phyloP scores from a whole-genome alignment of 2,888 invertebrate species.

The Drosophila algonquin region DNA sequence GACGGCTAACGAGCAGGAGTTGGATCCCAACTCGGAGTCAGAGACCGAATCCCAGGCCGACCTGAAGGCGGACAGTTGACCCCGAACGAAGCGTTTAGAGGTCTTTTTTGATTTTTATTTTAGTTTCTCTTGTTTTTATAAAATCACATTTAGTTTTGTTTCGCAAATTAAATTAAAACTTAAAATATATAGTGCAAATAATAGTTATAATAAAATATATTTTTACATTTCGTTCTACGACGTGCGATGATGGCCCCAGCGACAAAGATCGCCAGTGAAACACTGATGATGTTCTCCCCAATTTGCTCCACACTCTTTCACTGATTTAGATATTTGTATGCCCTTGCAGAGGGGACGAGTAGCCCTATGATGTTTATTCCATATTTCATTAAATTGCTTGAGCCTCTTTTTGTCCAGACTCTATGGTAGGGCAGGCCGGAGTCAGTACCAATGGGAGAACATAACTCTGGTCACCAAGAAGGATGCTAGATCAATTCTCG shows the following conservation, averaged over 20 bases:
- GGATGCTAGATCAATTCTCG: no score
- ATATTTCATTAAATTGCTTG: background rate
- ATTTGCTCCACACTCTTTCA: constrained; percentile 9
- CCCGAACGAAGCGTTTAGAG: constrained; percentile 10
- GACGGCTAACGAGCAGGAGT: background rate
- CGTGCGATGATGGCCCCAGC: constrained; percentile 26
- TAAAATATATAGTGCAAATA: constrained; percentile 46
- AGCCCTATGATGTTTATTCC: no score
- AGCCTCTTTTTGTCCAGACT: background rate
- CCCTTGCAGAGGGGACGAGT: background rate
- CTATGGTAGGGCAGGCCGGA: background rate
- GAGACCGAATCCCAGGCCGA: constrained; percentile 3
- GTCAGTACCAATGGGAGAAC: background rate
- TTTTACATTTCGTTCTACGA: constrained; percentile 20
- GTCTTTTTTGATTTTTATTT: constrained; percentile 51
- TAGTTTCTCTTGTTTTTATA: constrained; percentile 51
- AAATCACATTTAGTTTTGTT: constrained; percentile 57
- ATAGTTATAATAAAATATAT: constrained; percentile 23
- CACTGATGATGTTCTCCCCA: background rate
- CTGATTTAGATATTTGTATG: background rate
- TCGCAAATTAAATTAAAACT: constrained; percentile 54
- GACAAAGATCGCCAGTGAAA: constrained; percentile 12
- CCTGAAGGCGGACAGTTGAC: constrained; percentile 31
- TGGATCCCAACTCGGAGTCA: background rate
- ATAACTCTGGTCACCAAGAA: no score